Percentiles rank a stretch among this genome's conserved stretches.
Evolutionary conservation across 92 coral and sea anemone genomes (phyloP).

Genomic region (Pocillopora meandrina): DNA sequence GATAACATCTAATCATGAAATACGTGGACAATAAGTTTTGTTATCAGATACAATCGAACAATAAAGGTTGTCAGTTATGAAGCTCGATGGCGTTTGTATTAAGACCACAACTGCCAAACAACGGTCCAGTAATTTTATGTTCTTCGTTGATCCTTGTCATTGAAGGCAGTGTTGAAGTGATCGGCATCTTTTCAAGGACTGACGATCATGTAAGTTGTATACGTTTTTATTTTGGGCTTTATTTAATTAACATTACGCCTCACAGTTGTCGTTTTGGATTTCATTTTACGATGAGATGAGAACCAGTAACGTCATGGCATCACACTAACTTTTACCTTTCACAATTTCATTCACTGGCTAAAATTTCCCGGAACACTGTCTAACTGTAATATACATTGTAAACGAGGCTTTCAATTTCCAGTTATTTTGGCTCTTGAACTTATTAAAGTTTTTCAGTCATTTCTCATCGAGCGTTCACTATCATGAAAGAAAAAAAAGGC

Average conservation of each 20-base stretch:
- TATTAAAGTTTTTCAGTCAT: no score
- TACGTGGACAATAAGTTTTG: conserved; percentile 5
- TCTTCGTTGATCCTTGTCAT: not conserved
- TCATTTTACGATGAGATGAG: not conserved
- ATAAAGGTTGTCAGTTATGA: conserved; percentile 24
- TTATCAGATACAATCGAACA: conserved; percentile 34
- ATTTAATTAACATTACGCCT: not conserved
- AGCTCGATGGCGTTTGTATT: not conserved
- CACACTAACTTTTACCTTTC: no score
- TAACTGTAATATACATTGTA: no score
- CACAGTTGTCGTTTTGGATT: not conserved
- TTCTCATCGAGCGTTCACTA: no score
- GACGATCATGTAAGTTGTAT: not conserved
- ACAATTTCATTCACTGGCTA: not conserved
- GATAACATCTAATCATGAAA: not conserved
- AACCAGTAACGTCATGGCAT: not conserved
- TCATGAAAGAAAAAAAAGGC: no score
- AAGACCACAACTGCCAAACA: not conserved
- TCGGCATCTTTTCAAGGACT: not conserved
- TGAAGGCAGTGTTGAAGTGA: not conserved
- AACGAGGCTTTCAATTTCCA: no score
- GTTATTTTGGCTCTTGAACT: no score
- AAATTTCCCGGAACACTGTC: not conserved
- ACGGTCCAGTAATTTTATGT: not conserved
- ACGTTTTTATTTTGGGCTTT: not conserved